These are phyloP conservation scores for Listronotus oregonensis DNA, from an alignment of 1,140 invertebrate genomes.

Conservation along the genomic window DNA sequence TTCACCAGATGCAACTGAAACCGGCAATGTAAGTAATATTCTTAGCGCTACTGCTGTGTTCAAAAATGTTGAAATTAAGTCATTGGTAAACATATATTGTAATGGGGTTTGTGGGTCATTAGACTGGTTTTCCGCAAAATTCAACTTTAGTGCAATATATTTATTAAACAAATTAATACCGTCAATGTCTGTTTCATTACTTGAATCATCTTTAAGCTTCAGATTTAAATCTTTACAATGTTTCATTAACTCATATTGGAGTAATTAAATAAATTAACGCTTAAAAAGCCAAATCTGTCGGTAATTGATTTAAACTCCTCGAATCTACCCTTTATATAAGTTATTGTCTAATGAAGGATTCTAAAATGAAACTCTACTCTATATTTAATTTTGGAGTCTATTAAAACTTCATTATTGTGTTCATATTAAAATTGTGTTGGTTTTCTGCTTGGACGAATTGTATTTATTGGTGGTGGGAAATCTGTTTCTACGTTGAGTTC, in stretches of 20 bases:
- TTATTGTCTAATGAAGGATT: slow-evolving; percentile 6
- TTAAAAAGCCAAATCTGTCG: slow-evolving; percentile 1
- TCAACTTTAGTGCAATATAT: slow-evolving; percentile 4
- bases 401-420: too few species aligned
- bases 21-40: too few species aligned
- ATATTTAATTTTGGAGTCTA: too few species aligned
- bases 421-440: too few species aligned
- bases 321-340: slow-evolving; percentile 11
- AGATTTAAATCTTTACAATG: slow-evolving; percentile 11
- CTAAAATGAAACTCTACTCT: too few species aligned
- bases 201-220: slow-evolving; percentile 5
- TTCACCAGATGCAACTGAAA: too few species aligned
- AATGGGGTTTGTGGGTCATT: background rate
- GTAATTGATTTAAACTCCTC: slow-evolving; percentile 6
- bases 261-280: background rate
- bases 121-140: slow-evolving; percentile 8
- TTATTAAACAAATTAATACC: slow-evolving; percentile 11
- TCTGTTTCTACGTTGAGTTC: too few species aligned
- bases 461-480: too few species aligned
- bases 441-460: too few species aligned
- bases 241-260: background rate
- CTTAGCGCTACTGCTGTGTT: too few species aligned
- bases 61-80: too few species aligned
- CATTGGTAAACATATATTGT: too few species aligned
- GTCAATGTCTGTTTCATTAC: slow-evolving; percentile 5